Evolutionary conservation across 2,797 vertebrate genomes (phyloP).

Genomic region (Neomorphus geoffroyi): DNA sequence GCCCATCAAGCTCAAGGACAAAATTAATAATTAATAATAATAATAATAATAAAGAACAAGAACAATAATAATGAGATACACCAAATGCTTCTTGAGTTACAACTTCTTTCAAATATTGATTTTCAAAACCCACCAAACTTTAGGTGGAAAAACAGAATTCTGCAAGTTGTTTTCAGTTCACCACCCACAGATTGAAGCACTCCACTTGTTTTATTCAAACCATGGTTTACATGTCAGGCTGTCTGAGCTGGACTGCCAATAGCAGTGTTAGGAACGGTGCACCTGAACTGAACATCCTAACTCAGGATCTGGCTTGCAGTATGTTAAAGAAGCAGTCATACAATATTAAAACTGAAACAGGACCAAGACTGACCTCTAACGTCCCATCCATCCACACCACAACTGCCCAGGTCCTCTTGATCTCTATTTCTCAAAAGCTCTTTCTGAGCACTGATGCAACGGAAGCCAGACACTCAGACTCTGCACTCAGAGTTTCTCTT

Average conservation of each 20-base stretch:
- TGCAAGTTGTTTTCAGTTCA: background rate
- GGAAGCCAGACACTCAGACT: background rate
- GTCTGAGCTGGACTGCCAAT: background rate
- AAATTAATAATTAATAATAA: background rate
- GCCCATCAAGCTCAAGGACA: background rate
- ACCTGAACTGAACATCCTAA: background rate
- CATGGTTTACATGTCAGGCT: accelerated
- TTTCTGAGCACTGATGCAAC: background rate
- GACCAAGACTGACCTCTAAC: background rate
- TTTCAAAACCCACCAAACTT: background rate
- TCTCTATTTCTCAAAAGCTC: background rate
- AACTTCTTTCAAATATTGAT: background rate
- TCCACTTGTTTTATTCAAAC: background rate
- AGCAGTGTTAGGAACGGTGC: background rate
- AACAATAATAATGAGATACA: background rate
- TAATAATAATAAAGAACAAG: too few species aligned
- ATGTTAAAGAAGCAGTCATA: background rate
- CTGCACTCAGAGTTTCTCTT: background rate
- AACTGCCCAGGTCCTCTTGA: background rate
- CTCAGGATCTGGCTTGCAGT: background rate
- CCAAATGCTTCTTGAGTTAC: background rate
- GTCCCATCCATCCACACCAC: background rate
- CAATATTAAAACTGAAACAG: background rate
- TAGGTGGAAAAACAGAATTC: background rate
- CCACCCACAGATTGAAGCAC: background rate